phyloP scores from a whole-genome alignment of 1,140 invertebrate species.

The Euura lappo region DNA sequence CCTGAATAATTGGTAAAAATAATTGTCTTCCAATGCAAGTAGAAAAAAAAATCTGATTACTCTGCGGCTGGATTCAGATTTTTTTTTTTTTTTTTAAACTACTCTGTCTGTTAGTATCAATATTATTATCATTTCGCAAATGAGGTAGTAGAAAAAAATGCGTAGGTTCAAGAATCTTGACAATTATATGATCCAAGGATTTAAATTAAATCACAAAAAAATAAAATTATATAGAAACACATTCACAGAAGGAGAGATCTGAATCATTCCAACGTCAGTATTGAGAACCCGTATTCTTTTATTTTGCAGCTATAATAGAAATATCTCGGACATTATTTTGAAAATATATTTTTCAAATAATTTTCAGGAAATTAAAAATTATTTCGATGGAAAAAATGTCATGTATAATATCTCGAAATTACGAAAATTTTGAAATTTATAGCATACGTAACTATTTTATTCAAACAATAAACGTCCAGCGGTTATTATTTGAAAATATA shows the following conservation, averaged over 20 bases:
- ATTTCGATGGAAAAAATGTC: no score
- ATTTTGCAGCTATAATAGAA: slow-evolving; percentile 30
- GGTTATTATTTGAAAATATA: no score
- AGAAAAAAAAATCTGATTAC: background rate
- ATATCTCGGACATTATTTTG: background rate
- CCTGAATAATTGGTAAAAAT: background rate
- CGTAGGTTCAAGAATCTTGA: slow-evolving; percentile 20
- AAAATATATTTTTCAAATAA: slow-evolving; percentile 22
- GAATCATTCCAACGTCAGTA: slow-evolving; percentile 61
- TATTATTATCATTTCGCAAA: background rate
- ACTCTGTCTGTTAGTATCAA: background rate
- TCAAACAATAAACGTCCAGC: no score
- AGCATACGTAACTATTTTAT: no score
- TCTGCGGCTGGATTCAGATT: background rate
- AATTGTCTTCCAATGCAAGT: background rate
- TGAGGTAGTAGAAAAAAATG: slow-evolving; percentile 7
- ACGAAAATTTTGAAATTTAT: no score
- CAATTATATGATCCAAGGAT: no score
- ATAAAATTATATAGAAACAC: slow-evolving; percentile 17
- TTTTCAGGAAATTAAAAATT: slow-evolving; percentile 20
- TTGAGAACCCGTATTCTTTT: slow-evolving; percentile 46
- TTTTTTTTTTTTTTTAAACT: background rate
- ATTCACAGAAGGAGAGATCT: slow-evolving; percentile 26
- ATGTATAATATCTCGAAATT: no score
- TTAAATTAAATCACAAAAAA: no score